Percentiles rank a stretch among this genome's conserved stretches.
phyloP scores from a whole-genome alignment of 1,140 invertebrate species.

The Conopomorpha cramerella region DNA sequence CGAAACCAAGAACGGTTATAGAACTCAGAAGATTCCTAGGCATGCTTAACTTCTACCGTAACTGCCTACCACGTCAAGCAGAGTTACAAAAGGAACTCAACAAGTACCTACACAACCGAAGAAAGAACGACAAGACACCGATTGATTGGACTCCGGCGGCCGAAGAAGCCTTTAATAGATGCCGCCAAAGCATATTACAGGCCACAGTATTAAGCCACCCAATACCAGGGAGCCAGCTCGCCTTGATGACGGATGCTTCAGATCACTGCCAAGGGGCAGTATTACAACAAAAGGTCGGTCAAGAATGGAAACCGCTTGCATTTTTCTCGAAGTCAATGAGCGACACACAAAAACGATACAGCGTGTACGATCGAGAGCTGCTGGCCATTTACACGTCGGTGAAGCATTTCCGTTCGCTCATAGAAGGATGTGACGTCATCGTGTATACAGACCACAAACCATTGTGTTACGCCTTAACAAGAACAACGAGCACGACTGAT shows the following conservation, averaged over 20 bases:
- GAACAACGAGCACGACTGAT: no score
- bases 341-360: not conserved
- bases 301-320: not conserved
- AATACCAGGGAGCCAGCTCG: not conserved
- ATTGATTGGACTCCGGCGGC: not conserved
- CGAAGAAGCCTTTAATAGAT: no score
- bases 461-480: not conserved
- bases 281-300: not conserved
- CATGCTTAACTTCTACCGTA: constrained; percentile 2
- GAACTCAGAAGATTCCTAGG: constrained; percentile 1
- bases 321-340: no score
- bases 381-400: not conserved
- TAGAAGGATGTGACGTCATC: not conserved
- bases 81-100: not conserved
- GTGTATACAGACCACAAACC: not conserved
- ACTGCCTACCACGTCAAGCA: no score
- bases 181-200: not conserved
- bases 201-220: not conserved
- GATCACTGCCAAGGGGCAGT: constrained; percentile 4
- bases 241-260: no score
- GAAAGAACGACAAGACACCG: constrained; percentile 4
- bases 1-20: not conserved
- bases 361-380: not conserved
- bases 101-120: constrained; percentile 1
- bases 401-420: not conserved